Evolutionary conservation across 2,888 invertebrate genomes (phyloP), one percentile per base, ranked within the genome.

Genomic region (Seira musarum): DNA sequence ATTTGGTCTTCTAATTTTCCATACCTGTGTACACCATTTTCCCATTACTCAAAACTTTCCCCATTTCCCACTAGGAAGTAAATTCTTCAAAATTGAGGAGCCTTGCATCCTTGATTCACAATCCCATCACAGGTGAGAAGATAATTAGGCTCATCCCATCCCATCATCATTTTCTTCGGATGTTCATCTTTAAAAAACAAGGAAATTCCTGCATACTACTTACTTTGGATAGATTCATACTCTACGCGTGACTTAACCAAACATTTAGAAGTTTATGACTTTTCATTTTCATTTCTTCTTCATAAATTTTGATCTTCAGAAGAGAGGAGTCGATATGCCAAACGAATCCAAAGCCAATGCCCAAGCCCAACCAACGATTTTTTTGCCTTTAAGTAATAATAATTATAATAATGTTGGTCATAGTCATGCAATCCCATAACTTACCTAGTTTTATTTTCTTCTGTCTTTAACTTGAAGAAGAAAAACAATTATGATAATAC

Each of bases 391-490:
- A n/a, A n/a, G n/a, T n/a, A n/a, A n/a, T n/a, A n/a, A 35, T 65
- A 21, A n/a, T 22, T 21, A 65, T 17, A 53, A 65, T 53, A 22
- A 40, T 70, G 22, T 49, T 65, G 63, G 67, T 64, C 53, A 66
- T 73, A 22, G 71, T 71, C 78, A 78, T 78, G 78, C 78, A 78
- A 78, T 77, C 70, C 64, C 65, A 70, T 70, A 77, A 78, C 78
- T 78, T 77, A 35, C 35, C 15, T 40, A 60, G 25, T 70, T 70
- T 40, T 40, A 40, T 40, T 40, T 40, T 40, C 6, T 40, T 66
- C 25, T 17, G 21, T 25, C 64, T 61, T 57, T 65, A 21, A 13
- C n/a, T n/a, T n/a, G n/a, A n/a, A n/a, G n/a, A n/a, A n/a, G 19
- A 77, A 77, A 40, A 65, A 77, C 70, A 70, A 77, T 77, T 77